Base-by-base conservation (phyloP, 2,113 vertebrate species). In the Vicugna pacos region DNA sequence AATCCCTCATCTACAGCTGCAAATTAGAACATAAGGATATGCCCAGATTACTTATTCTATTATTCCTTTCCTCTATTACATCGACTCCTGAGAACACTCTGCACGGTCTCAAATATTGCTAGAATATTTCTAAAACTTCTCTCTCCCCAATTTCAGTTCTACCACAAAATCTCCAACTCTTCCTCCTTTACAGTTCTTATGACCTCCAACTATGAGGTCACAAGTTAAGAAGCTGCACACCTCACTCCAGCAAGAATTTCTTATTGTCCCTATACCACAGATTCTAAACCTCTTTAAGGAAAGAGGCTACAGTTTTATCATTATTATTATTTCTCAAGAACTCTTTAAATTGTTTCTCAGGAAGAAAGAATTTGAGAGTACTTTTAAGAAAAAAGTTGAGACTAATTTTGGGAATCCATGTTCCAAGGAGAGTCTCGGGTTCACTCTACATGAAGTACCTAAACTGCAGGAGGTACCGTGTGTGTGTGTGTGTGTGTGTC, bases 261-360 rank as follows among this genome's bases (percentile, higher is more conserved):
- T 65, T n/a, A 17, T 12, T 87, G 11, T 58, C 2, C 42, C 12
- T 20, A 20, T 19, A 75, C 2, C 8, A 77, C 42, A 48, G 28
- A 58, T 64, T 54, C 58, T 76, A 67, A 94, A 19, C 13, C 48
- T 75, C 50, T 83, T 89, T n/a, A 65, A 12, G 70, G 89, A 72
- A 88, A 94, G 50, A 84, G 26, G 28, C 3, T 65, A 32, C 0
- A 19, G 46, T 89, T 30, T 65, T 94, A 56, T 62, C 69, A 83
- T 67, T 46, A 87, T 46, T 89, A 26, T 92, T 89, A 30, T 92
- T 86, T 94, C 22, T 93, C 16, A 64, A 80, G 16, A 76, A 58
- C 0, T 2, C n/a, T 96, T 67, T 91, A 58, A 84, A 38, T 84
- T 91, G 28, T 60, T 70, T 62, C 22, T 88, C 0, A 35, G n/a